Base-by-base conservation (phyloP, 2,797 vertebrate genomes). In the Bryconaethiops microstoma region DNA sequence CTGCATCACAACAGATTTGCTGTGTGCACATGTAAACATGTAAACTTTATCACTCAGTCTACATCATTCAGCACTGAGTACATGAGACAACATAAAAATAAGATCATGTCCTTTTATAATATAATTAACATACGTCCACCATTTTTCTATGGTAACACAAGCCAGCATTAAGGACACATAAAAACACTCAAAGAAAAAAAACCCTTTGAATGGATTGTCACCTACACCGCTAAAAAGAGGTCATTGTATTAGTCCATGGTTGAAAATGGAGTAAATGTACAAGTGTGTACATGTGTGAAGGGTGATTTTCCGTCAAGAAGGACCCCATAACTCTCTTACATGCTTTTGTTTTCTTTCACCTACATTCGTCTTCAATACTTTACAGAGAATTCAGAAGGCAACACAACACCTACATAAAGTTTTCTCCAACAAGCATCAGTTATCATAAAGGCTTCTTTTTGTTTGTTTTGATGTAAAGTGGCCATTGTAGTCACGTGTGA, bases 21-120 rank as follows among this genome's bases (percentile, higher is more conserved):
- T 50, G 74, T 35, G 29, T 76, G 45, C 57, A 48, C 73, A 70
- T 57, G 72, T 14, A 72, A 64, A 72, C 80, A 70, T 74, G 73
- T 76, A 62, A 81, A 76, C 69, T 29, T 35, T 13, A 55, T 42
- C 50, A 29, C 14, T 23, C 45, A 2, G 0, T 16, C 29, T 29
- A 13, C 14, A 40, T 21, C 45, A 14, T 19, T 23, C 40, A 13
- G 40, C 9, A 12, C 2, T n/a, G 16, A 67, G 16, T 12, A 40
- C 16, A 10, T 3, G 40, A 17, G 16, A 64, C 4, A 35, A 35
- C 35, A 16, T 12, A 39, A 1, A 0, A 16, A 17, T 40, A 65
- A 40, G 7, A 4, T 19, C 1, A 65, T 19, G 4, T 19, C 29
- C 60, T 62, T 25, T 25, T 16, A 16, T 17, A 13, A 29, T 17